A percentile compares a stretch with the other conserved stretches of the same genome.
These are phyloP conservation scores for Urocolius indicus DNA, from an alignment of 2,113 vertebrate genomes.

Conservation along the genomic window DNA sequence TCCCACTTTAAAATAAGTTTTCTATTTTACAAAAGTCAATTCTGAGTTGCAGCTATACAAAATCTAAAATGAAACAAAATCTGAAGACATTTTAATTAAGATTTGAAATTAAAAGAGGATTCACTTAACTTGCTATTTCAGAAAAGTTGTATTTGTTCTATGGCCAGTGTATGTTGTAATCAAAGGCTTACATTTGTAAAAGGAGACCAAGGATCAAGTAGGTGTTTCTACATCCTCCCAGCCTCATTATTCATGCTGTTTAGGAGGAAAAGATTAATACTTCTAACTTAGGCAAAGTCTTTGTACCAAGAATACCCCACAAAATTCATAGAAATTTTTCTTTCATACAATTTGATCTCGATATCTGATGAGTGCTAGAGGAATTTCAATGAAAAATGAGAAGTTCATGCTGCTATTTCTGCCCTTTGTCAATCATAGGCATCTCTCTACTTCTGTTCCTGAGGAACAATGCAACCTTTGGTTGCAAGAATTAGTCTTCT, in stretches of 20 bases:
- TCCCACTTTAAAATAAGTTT: background rate
- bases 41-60: background rate
- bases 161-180: background rate
- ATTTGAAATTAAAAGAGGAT: background rate
- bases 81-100: background rate
- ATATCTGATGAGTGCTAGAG: background rate
- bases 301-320: background rate
- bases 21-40: background rate
- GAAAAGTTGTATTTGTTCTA: background rate
- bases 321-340: background rate
- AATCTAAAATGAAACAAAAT: background rate
- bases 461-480: background rate
- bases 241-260: background rate
- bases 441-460: background rate
- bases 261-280: background rate
- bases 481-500: background rate
- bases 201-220: background rate
- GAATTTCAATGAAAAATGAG: background rate
- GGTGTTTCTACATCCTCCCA: background rate
- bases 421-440: fast-evolving
- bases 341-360: background rate
- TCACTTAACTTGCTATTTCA: background rate
- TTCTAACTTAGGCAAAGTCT: background rate
- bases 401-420: background rate
- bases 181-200: background rate